Percentiles rank a stretch among this genome's conserved stretches.
Conservation (phyloP, 2,113 vertebrate species). For the Crotalus horridus region DNA sequence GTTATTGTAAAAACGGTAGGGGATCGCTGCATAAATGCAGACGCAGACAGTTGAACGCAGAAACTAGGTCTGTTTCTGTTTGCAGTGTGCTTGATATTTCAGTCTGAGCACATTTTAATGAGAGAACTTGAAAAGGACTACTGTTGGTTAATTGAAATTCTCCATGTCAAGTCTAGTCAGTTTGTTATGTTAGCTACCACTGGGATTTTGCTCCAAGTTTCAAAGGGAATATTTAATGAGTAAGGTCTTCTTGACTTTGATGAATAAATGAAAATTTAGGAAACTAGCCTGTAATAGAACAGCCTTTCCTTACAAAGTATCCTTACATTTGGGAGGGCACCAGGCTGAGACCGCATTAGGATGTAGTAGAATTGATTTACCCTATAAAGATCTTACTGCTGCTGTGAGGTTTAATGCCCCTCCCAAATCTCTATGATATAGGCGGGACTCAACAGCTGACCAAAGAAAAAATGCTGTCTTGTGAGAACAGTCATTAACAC, state of each 20-base stretch:
- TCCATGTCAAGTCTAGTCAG: conserved; percentile 3
- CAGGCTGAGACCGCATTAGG: neutral
- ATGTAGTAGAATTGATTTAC: neutral
- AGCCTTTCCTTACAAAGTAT: neutral
- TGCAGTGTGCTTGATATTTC: conserved; percentile 2
- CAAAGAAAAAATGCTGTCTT: neutral
- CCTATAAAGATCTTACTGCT: neutral
- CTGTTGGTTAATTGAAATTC: conserved; percentile 7
- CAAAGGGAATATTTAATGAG: neutral
- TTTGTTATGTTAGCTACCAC: conserved; percentile 23
- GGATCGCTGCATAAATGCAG: conserved; percentile 5
- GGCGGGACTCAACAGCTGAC: neutral
- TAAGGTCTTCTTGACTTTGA: neutral
- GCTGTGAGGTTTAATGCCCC: neutral
- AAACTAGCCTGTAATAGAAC: neutral
- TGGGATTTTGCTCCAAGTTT: conserved; percentile 20
- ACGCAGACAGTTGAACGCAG: neutral
- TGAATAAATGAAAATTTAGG: neutral
- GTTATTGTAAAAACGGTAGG: neutral
- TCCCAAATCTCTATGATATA: neutral
- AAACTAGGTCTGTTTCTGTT: neutral
- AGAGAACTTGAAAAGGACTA: conserved; percentile 17
- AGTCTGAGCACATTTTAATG: conserved; percentile 8
- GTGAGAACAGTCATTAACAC: neutral
- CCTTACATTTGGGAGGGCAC: neutral